Percentiles rank a stretch among this genome's conserved stretches.
phyloP scores from a whole-genome alignment of 2,888 invertebrate genomes.

The Lutraria lutraria region DNA sequence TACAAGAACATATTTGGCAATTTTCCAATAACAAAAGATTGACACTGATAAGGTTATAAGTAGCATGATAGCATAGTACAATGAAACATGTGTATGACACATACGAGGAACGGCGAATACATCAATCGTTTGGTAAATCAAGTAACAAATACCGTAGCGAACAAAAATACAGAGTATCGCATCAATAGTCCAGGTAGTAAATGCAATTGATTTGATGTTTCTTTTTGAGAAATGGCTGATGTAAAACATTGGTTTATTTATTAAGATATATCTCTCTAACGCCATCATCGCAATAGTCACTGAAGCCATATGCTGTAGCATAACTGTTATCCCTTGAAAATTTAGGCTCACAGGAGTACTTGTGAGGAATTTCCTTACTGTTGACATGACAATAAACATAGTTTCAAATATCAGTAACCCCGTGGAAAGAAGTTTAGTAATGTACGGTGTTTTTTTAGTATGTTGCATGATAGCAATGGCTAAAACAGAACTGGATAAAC shows the following conservation, averaged over 20 bases:
- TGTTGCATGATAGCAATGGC: background rate
- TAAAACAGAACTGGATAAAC: background rate
- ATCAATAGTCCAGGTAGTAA: background rate
- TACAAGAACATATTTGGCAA: background rate
- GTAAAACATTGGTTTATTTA: conserved; percentile 33
- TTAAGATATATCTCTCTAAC: conserved; percentile 16
- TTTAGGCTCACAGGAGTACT: background rate
- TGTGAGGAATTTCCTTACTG: conserved; percentile 20
- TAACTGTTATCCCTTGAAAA: background rate
- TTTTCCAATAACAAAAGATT: background rate
- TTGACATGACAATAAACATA: conserved; percentile 4
- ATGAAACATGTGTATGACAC: background rate
- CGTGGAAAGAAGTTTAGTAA: background rate
- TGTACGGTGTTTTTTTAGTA: conserved; percentile 20
- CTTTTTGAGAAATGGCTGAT: background rate
- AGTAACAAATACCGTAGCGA: conserved; percentile 26
- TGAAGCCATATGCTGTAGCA: background rate
- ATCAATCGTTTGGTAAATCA: background rate
- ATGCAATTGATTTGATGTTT: background rate
- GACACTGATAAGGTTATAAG: background rate
- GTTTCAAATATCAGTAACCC: conserved; percentile 26
- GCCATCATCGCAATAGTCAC: conserved; percentile 16
- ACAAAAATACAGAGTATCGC: background rate
- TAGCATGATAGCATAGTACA: background rate
- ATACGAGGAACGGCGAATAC: background rate